These are phyloP conservation scores for Piprites chloris DNA, from an alignment of 2,113 vertebrate species.

Conservation along the genomic window DNA sequence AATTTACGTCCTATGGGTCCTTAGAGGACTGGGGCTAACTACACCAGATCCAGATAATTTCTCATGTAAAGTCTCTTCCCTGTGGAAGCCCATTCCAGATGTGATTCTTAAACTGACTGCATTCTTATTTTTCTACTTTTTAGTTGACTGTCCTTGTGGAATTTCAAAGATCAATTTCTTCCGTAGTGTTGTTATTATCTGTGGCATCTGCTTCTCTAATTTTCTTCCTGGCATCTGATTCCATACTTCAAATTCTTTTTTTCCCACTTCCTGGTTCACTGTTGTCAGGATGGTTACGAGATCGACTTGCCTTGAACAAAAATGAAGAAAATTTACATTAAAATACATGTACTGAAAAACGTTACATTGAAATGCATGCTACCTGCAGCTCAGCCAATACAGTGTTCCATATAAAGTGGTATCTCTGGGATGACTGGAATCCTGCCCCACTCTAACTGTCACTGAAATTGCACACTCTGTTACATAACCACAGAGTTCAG, in stretches of 20 bases:
- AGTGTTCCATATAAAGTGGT: background rate
- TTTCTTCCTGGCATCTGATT: constrained; percentile 48
- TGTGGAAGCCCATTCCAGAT: background rate
- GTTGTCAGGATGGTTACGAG: constrained; percentile 26
- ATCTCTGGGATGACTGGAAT: background rate
- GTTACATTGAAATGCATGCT: background rate
- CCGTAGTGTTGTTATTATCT: constrained; percentile 43
- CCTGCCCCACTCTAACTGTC: background rate
- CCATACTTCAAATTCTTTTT: background rate
- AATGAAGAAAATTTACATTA: background rate
- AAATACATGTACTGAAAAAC: background rate
- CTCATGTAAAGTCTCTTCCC: background rate
- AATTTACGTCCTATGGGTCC: background rate
- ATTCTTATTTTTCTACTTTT: background rate
- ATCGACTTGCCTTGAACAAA: background rate
- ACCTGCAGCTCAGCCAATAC: background rate
- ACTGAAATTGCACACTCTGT: background rate
- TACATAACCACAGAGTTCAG: background rate
- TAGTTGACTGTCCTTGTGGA: background rate
- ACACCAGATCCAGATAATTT: background rate
- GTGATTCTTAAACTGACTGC: background rate
- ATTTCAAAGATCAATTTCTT: constrained; percentile 31
- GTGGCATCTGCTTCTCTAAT: constrained; percentile 43
- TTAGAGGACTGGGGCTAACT: background rate
- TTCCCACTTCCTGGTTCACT: constrained; percentile 33